Evolutionary conservation across 2,888 invertebrate species (phyloP).

Genomic region (Stratiomys singularior): DNA sequence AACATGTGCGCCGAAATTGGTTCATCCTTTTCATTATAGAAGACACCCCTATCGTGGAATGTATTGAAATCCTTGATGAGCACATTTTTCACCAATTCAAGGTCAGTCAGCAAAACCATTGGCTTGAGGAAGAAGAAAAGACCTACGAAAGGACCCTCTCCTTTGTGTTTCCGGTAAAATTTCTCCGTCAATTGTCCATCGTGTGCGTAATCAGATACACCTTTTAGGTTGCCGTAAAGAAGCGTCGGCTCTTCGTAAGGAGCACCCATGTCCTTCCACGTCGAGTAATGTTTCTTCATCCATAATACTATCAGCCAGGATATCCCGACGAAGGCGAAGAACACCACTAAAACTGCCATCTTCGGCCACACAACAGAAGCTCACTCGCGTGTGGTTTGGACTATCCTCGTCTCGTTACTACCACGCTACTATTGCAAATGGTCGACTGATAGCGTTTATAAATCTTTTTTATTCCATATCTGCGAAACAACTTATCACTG

Average conservation of each 20-base stretch:
- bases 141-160: slow-evolving; percentile 58
- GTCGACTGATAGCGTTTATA: too few species aligned
- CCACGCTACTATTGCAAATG: too few species aligned
- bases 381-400: neutral
- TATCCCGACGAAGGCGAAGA: neutral
- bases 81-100: slow-evolving; percentile 57
- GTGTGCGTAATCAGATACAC: neutral
- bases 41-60: slow-evolving; percentile 62
- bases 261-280: slow-evolving; percentile 68
- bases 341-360: neutral
- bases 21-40: slow-evolving; percentile 61
- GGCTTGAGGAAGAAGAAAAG: slow-evolving; percentile 50
- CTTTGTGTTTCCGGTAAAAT: slow-evolving; percentile 54
- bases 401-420: too few species aligned
- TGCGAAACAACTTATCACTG: too few species aligned
- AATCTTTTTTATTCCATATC: too few species aligned
- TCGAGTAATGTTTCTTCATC: neutral
- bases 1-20: slow-evolving; percentile 63
- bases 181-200: neutral
- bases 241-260: slow-evolving; percentile 61
- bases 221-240: slow-evolving; percentile 44
- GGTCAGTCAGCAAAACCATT: slow-evolving; percentile 51
- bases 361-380: neutral
- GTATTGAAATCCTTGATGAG: slow-evolving; percentile 63
- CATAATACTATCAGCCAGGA: neutral